Conservation (phyloP, 2,888 invertebrate genomes). For the Leptinotarsa juncta region DNA sequence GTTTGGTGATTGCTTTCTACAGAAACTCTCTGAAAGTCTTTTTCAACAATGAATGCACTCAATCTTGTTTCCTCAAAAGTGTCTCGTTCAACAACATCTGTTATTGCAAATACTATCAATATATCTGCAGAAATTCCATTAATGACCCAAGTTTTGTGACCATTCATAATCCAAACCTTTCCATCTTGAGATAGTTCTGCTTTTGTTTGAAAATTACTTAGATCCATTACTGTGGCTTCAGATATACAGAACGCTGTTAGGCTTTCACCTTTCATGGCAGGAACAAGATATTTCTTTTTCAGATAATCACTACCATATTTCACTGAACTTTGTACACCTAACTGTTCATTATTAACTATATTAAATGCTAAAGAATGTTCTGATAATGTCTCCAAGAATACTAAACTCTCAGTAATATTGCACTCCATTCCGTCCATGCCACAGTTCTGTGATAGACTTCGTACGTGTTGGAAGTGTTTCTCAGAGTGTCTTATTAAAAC, state of each 20-base stretch:
- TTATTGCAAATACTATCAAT: constrained; percentile 76
- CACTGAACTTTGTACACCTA: constrained; percentile 70
- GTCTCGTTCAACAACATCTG: constrained; percentile 61
- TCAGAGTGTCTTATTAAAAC: too few species aligned
- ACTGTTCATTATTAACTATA: constrained; percentile 67
- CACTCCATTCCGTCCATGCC: constrained; percentile 78
- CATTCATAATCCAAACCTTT: constrained; percentile 68
- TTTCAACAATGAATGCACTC: constrained; percentile 76
- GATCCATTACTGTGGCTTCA: constrained; percentile 57
- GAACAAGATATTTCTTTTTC: constrained; percentile 76
- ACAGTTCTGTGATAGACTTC: too few species aligned
- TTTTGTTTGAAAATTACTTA: constrained; percentile 67
- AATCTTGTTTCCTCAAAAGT: constrained; percentile 61
- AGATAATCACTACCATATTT: constrained; percentile 73
- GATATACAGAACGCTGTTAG: constrained; percentile 78
- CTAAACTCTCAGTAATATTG: constrained; percentile 78
- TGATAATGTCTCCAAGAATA: constrained; percentile 76
- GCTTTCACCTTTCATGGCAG: constrained; percentile 76
- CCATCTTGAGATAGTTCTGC: constrained; percentile 68
- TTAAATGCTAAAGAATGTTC: constrained; percentile 55
- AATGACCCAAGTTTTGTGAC: constrained; percentile 70
- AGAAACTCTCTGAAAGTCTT: constrained; percentile 70
- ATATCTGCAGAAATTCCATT: constrained; percentile 76
- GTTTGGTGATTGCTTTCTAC: constrained; percentile 68
- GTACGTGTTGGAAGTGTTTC: too few species aligned